Evolutionary conservation across 1,140 invertebrate species (phyloP), one percentile per base, ranked within the genome.

Genomic region (Planococcus citri): DNA sequence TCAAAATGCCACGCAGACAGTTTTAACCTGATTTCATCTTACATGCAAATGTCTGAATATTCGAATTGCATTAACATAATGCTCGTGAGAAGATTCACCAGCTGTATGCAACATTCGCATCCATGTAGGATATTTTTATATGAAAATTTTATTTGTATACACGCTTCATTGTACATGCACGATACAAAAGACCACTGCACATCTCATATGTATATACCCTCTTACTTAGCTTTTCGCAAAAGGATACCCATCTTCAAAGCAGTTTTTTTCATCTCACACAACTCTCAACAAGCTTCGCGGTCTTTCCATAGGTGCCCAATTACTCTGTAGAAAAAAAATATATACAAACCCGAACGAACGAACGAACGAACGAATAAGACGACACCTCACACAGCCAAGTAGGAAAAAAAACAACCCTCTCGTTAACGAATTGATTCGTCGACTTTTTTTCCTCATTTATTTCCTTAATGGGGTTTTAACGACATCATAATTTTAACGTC

Each of bases 1-100:
- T 51, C 41, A 51, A 51, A 51, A 51, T 51, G 10, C 41, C 41
- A n/a, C n/a, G n/a, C n/a, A 51, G 41, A 51, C 41, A 51, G 41
- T 51, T 51, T 51, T 51, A 51, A 51, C 41, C 41, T 51, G 41
- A 51, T 51, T 51, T 51, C 41, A 51, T 51, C 41, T 51, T 51
- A 51, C 41, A 51, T 51, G 41, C 41, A 51, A 51, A 51, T 51
- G 41, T 51, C 41, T 51, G 41, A 51, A 51, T 51, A 51, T 51
- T 51, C 41, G 41, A 51, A 51, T 20, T 51, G 41, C 41, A 51
- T 51, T 51, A 51, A 17, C 41, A 51, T 51, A 51, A 51, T 17
- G 17, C 41, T 51, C 41, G 41, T 51, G 41, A 20, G 41, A 51
- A 51, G 41, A 51, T 17, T 17, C 17, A 51, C 41, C 41, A 51